Evolutionary conservation across 2,888 invertebrate species (phyloP), one percentile per base, ranked within the genome.

Genomic region (Quadroppia sp.): DNA sequence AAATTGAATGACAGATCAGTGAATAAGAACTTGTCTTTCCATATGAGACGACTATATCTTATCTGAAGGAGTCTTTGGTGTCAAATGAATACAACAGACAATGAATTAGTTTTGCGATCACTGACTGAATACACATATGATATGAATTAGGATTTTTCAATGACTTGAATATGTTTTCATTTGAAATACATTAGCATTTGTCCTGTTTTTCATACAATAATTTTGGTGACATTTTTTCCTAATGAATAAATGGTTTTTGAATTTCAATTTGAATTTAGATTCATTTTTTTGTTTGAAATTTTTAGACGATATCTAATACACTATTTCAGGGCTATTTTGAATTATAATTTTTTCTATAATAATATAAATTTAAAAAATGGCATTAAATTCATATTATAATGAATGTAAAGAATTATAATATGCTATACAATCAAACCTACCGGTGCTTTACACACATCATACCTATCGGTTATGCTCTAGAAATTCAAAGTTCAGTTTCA

Each of bases 401-500:
- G 17, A 17, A n/a, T 7, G 36, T 11, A 36, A 36, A 36, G 4
- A 36, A 36, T 11, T 7, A 45, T 15, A 15, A 17, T 15, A 45
- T 45, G 15, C 2, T 3, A 25, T 53, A 53, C 53, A 53, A 23
- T 23, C 20, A 53, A 45, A 45, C 45, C 45, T 36, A 36, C 36
- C 36, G 36, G 36, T 9, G 36, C 36, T 36, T 4, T 36, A 36
- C 4, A 36, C 36, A 50, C 53, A 6, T 53, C 6, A 4, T n/a
- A 50, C 6, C 4, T 9, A 4, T 25, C 25, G 13, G 53, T 53
- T 53, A 53, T 53, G 53, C 53, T 53, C 53, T 53, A 53, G 25
- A 53, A 53, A 53, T 45, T 53, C 53, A 53, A 25, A 53, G 53
- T 53, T 53, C 53, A 53, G 53, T 53, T 53, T 53, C 23, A 50